Evolutionary conservation across 2,888 invertebrate species (phyloP), one percentile per base, ranked within the genome.

Genomic region (Pammene aurita): DNA sequence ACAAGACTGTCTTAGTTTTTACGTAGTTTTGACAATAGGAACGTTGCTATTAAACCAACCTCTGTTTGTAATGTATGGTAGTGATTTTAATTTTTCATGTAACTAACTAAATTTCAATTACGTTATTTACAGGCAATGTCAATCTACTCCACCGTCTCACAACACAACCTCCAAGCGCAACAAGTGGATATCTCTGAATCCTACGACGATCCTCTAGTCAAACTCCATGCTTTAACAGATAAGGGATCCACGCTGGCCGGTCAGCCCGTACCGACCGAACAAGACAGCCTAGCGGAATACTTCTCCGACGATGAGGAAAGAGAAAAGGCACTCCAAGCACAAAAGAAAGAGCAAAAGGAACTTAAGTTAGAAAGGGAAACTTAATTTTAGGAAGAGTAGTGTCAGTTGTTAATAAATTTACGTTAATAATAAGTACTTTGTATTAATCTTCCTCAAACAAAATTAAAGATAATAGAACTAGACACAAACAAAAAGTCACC

Each of bases 121-220:
- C 13, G 4, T 11, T 74, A 7, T 73, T 90, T 89, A 18, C 85
- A 94, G 94, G 94, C 94, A 1, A 93, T 94, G 94, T 90, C 94
- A 60, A 94, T 94, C 81, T 94, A 94, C 81, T 92, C 93, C 26
- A 93, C 94, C 67, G 93, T 94, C 16, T 84, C 93, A 7, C 81
- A 86, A 0, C 89, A 90, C 77, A 89, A 88, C 63, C 65, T 77
- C 9, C 83, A 85, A 71, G 14, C 74, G 0, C 57, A 70, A 34
- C 82, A 82, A 16, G 71, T 83, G 0, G 85, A 86, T 66, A 67
- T 78, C 26, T 71, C 82, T 14, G 80, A 84, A 2, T 72, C 74
- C 26, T 84, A 81, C 66, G 84, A 85, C 16, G 88, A 90, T 34
- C 86, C 88, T 54, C 76, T 91, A 77, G 82, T 84, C 77, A 89